A percentile compares a stretch with the other conserved stretches of the same genome.
Conservation (phyloP, 2,888 invertebrate genomes). For the Andrena haemorrhoa region DNA sequence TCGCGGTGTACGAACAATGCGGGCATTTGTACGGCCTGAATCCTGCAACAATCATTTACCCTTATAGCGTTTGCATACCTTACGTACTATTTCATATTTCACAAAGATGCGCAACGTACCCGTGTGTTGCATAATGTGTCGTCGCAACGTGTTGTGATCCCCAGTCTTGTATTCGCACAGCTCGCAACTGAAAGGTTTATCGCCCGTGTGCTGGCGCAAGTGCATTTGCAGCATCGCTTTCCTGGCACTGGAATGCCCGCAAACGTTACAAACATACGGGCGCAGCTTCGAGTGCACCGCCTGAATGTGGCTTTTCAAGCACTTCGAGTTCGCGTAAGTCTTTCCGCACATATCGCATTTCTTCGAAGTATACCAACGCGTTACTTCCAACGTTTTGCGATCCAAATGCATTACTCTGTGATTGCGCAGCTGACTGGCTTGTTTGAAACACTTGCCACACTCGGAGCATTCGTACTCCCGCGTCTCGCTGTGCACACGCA, state of each 20-base stretch:
- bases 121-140: constrained; percentile 88
- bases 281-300: constrained; percentile 91
- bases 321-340: constrained; percentile 89
- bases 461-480: constrained; percentile 86
- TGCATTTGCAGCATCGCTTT: constrained; percentile 91
- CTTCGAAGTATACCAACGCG: constrained; percentile 87
- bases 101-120: constrained; percentile 76
- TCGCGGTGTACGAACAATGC: constrained; percentile 89
- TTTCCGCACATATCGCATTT: constrained; percentile 90
- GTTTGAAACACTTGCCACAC: constrained; percentile 88
- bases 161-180: constrained; percentile 90
- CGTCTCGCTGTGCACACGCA: constrained; percentile 87
- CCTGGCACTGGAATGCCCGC: constrained; percentile 90
- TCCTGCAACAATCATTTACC: constrained; percentile 78
- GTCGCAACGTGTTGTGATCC: constrained; percentile 91
- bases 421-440: constrained; percentile 87
- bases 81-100: neutral
- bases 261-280: constrained; percentile 91
- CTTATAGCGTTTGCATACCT: constrained; percentile 3
- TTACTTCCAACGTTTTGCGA: constrained; percentile 79
- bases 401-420: constrained; percentile 87
- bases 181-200: constrained; percentile 91
- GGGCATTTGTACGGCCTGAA: constrained; percentile 88
- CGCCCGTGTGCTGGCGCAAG: constrained; percentile 91
- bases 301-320: constrained; percentile 89